Evolutionary conservation across 1,140 invertebrate genomes (phyloP), one percentile per base, ranked within the genome.

Genomic region (Battus philenor): DNA sequence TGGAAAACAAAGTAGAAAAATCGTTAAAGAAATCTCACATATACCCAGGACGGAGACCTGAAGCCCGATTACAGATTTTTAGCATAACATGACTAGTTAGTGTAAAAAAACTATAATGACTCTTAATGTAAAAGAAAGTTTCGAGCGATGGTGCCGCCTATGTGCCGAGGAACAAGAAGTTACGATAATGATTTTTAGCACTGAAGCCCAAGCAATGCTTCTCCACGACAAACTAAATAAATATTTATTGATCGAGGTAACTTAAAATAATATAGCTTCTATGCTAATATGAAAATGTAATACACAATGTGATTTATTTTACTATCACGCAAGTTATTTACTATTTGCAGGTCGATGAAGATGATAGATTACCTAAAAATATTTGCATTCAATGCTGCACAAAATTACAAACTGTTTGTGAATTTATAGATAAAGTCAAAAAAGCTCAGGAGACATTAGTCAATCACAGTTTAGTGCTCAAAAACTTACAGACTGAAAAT

Each of bases 351-450:
- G 71, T 86, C 34, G 69, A 76, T 33, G 66, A 76, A 55, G 67
- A 85, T 56, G 85, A 87, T 31, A 77, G 69, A 47, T 59, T 87
- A 52, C 83, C 85, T 4, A 86, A 87, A 71, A 83, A 79, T 59
- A 83, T 87, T 59, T 87, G 85, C 47, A 72, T 86, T 6, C 59
- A 65, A 49, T 86, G 82, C 44, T 87, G 85, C 50, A 71, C 74
- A 2, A 79, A 82, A 61, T 54, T 87, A 43, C 77, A 87, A 65
- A 71, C 59, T 16, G 75, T 86, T 1, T 84, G 78, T 60, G 69
- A 84, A 11, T 87, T 87, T 53, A 80, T 85, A 47, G 82, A 86
- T 22, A 71, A 60, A 45, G 79, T 79, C 6, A 60, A 59, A 16
- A 71, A 78, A 46, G 67, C 85, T 10, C 85, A 86, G 55, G 67